phyloP scores from a whole-genome alignment of 2,888 invertebrate species.

The Drosophila quasianomalipes region DNA sequence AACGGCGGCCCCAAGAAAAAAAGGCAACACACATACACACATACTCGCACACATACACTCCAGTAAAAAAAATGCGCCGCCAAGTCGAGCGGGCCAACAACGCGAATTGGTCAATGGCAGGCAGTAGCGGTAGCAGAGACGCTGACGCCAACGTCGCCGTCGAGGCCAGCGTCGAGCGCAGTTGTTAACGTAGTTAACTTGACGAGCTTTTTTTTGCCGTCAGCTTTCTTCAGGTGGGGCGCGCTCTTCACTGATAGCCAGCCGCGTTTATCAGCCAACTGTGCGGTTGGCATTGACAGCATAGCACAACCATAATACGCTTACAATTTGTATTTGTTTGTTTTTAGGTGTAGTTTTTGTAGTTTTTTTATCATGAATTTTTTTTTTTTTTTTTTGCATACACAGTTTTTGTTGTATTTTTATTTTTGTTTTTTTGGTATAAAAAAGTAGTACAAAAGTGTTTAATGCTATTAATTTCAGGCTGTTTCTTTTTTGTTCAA shows the following conservation, averaged over 20 bases:
- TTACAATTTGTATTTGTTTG: constrained; percentile 19
- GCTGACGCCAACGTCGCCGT: constrained; percentile 17
- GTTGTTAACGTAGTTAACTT: constrained; percentile 67
- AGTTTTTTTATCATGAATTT: constrained; percentile 26
- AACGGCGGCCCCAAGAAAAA: constrained; percentile 58
- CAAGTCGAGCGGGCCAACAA: constrained; percentile 49
- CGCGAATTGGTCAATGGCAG: constrained; percentile 68
- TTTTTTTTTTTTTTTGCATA: constrained; percentile 67
- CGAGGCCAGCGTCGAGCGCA: constrained; percentile 40
- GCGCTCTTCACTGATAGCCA: constrained; percentile 58
- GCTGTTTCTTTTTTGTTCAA: constrained; percentile 39
- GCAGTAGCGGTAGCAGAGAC: constrained; percentile 6
- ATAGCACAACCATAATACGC: constrained; percentile 58
- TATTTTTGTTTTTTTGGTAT: constrained; percentile 62
- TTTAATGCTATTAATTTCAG: constrained; percentile 63
- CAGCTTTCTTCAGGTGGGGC: constrained; percentile 68
- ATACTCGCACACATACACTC: not conserved
- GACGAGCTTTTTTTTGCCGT: constrained; percentile 59
- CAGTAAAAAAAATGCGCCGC: constrained; percentile 22
- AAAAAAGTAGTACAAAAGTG: constrained; percentile 75
- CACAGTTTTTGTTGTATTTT: constrained; percentile 53
- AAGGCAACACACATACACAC: constrained; percentile 8
- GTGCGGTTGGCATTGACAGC: constrained; percentile 65
- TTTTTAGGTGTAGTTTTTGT: constrained; percentile 33
- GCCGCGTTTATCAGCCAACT: constrained; percentile 60